A percentile compares a stretch with the other conserved stretches of the same genome.
phyloP scores from a whole-genome alignment of 2,797 vertebrate species.

The Geotrypetes seraphini region DNA sequence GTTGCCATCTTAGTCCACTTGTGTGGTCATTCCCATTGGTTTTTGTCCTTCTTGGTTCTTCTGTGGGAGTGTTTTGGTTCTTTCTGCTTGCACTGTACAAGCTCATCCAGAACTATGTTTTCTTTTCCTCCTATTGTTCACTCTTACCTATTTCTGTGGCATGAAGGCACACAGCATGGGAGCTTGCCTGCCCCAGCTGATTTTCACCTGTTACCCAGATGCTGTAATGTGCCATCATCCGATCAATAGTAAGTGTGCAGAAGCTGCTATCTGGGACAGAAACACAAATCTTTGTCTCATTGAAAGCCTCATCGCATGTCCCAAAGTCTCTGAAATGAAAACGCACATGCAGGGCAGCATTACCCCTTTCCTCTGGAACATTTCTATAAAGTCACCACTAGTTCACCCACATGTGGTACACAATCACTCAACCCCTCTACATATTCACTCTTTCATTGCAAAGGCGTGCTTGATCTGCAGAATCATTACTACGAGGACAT shows the following conservation, averaged over 20 bases:
- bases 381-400: not conserved
- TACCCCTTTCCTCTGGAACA: not conserved
- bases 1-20: no score
- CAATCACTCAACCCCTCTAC: no score
- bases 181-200: not conserved
- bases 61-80: no score
- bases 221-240: slow-evolving; percentile 8
- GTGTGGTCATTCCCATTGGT: no score
- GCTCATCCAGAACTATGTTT: not conserved
- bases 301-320: not conserved
- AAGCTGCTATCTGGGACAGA: not conserved
- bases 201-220: slow-evolving; percentile 1
- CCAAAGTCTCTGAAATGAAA: not conserved
- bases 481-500: no score
- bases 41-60: no score
- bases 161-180: not conserved
- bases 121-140: not conserved
- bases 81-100: no score
- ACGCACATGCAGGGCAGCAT: not conserved
- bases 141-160: slow-evolving; percentile 9
- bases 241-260: not conserved
- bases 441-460: no score
- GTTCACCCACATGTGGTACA: no score
- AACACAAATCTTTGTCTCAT: not conserved
- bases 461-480: no score